Conservation (phyloP, 2,888 invertebrate species). For the Torymus aiolomorphi region DNA sequence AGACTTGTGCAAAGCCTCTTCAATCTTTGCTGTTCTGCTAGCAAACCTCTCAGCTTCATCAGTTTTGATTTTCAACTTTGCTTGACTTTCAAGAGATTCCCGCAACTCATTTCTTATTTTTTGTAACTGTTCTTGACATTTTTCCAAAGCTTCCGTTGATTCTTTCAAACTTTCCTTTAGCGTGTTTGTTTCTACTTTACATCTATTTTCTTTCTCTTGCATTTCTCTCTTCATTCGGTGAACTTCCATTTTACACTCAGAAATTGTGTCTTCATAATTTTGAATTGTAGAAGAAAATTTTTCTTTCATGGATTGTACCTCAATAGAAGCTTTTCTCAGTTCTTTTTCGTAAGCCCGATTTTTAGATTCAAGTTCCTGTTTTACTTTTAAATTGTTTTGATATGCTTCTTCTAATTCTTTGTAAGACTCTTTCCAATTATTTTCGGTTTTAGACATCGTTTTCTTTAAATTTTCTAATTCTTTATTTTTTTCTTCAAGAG, state of each 20-base stretch:
- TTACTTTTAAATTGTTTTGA: constrained; percentile 56
- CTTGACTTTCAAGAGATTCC: constrained; percentile 62
- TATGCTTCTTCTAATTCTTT: constrained; percentile 63
- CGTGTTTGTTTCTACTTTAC: constrained; percentile 65
- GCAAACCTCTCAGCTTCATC: constrained; percentile 63
- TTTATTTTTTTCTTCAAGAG: constrained; percentile 60
- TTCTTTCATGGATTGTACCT: constrained; percentile 63
- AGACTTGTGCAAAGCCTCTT: constrained; percentile 64
- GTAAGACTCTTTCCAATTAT: constrained; percentile 60
- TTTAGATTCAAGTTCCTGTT: constrained; percentile 63
- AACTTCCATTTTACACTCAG: constrained; percentile 63
- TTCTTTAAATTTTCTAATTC: constrained; percentile 62
- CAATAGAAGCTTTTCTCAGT: constrained; percentile 62
- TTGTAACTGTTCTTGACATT: constrained; percentile 68
- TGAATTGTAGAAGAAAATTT: constrained; percentile 63
- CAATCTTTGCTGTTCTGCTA: constrained; percentile 57
- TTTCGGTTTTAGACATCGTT: constrained; percentile 58
- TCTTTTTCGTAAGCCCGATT: constrained; percentile 65
- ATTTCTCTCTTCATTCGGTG: constrained; percentile 64
- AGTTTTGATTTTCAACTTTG: constrained; percentile 61
- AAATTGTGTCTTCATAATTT: constrained; percentile 66
- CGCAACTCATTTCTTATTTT: constrained; percentile 65
- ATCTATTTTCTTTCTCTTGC: constrained; percentile 66
- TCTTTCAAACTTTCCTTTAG: constrained; percentile 67
- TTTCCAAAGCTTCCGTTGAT: constrained; percentile 66